Percentiles rank a stretch among this genome's conserved stretches.
Conservation (phyloP, 2,888 invertebrate genomes). For the Netelia fuscicornis region DNA sequence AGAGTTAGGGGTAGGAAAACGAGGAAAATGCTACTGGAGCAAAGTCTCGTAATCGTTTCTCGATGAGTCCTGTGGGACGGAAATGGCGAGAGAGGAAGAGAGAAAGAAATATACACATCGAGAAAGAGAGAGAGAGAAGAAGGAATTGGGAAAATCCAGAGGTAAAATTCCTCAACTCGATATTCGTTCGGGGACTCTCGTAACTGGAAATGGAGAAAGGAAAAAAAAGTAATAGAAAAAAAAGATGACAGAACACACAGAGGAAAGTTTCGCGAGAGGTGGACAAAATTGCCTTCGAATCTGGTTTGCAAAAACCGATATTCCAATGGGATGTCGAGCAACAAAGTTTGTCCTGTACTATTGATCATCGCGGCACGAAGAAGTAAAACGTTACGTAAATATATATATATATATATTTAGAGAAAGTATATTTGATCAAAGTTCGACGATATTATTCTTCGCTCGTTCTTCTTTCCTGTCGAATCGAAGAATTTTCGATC, state of each 20-base stretch:
- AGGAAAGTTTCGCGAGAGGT: slow-evolving; percentile 22
- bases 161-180: slow-evolving; percentile 63
- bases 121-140: slow-evolving; percentile 43
- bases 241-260: slow-evolving; percentile 10
- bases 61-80: slow-evolving; percentile 51
- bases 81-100: not conserved
- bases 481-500: not conserved
- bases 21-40: slow-evolving; percentile 22
- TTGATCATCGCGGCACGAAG: slow-evolving; percentile 29
- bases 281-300: slow-evolving; percentile 16
- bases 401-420: slow-evolving; percentile 2
- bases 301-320: slow-evolving; percentile 45
- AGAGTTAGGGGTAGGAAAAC: not conserved
- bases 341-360: slow-evolving; percentile 40
- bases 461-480: slow-evolving; percentile 1
- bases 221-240: slow-evolving; percentile 10
- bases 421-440: slow-evolving; percentile 3
- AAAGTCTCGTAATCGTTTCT: slow-evolving; percentile 64
- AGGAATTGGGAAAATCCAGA: slow-evolving; percentile 63
- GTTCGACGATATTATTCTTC: not conserved
- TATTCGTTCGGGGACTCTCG: slow-evolving; percentile 37
- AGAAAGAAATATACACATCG: slow-evolving; percentile 4
- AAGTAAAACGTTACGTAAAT: not conserved
- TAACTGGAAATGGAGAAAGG: slow-evolving; percentile 29
- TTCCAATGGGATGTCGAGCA: slow-evolving; percentile 40